Base-by-base conservation (phyloP, 2,797 vertebrate species). In the Manis crassicaudata region DNA sequence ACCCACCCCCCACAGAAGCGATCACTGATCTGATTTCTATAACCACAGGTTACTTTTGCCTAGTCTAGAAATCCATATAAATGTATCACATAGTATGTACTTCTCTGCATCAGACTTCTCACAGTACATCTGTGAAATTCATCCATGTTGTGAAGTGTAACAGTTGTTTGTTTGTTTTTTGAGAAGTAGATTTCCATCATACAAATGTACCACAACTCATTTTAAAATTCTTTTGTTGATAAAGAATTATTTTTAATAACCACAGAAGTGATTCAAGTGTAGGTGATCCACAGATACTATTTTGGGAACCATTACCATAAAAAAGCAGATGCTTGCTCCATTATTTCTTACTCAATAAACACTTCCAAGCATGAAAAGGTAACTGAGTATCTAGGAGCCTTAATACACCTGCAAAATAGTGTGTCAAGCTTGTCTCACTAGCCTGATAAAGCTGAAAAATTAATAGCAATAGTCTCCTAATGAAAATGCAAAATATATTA, bases 361-460 rank as follows among this genome's bases (percentile, higher is more conserved):
- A 1, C 50, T 92, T 88, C 29, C 43, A 90, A 94, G 18, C 43
- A n/a, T 90, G 79, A 95, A 88, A 86, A 90, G 27, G 70, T 88
- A 93, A 67, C 37, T 32, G 13, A 90, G 52, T 84, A 85, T 73
- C 35, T 94, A 83, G 67, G 88, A 75, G 89, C 17, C 65, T 84
- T 76, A 95, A 92, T 76, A 75, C 12, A 82, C 21, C 65, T 92
- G 70, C 58, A 95, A 86, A 93, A 62, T 85, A 92, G 84, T 54
- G 7, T 62, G 29, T 52, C 65, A 87, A 88, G 13, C 13, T n/a
- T 77, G 6, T 88, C 75, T 89, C 10, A 84, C 62, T 89, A 85
- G 73, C 25, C 81, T 88, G 86, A 92, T 88, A 88, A 90, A 90
- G 21, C 46, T 81, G 89, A 94, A 77, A 92, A 96, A 68, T 77